Base-by-base conservation (phyloP, 2,113 vertebrate species). In the Oncorhynchus gorbuscha region DNA sequence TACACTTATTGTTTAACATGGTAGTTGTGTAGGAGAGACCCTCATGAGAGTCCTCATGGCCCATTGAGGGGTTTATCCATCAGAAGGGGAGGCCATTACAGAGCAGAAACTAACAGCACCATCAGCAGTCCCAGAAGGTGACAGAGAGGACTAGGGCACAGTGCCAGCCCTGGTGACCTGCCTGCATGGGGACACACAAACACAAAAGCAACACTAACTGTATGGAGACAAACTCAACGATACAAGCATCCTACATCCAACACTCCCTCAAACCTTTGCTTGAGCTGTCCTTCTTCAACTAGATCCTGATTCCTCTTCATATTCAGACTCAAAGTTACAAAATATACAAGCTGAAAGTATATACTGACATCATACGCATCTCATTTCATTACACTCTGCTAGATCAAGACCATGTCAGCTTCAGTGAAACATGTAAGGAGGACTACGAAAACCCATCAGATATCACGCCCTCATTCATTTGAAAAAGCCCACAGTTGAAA, bases 71-170 rank as follows among this genome's bases (percentile, higher is more conserved):
- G 84, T 83, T 90, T 79, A 86, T 87, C 76, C 78, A 51, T 73
- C 81, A 6, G 69, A 74, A 62, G 5, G 24, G 58, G 55, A 6
- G 24, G 69, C 75, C 76, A 64, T 64, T 70, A 35, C 45, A 49
- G 74, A 30, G 45, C 76, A 75, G 26, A 32, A 58, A 45, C 65
- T n/a, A 49, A 9, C 67, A 90, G 80, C 83, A 89, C 74, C 77
- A 90, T 87, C 91, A 93, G 86, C 83, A 93, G 73, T 79, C 84
- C 87, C 78, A 88, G 65, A 39, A 85, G 72, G 69, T 86, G 76
- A 78, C 87, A 88, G 72, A 86, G 45, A 69, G 74, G 85, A 85
- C 85, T 88, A 73, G 88, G 80, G 64, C 71, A 67, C 75, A 84
- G 62, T 0, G 68, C 55, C 77, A 86, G 39, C 71, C 88, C 93